Evolutionary conservation across 2,113 vertebrate species (phyloP), one percentile per base, ranked within the genome.

Genomic region (Hydrolagus affinis): DNA sequence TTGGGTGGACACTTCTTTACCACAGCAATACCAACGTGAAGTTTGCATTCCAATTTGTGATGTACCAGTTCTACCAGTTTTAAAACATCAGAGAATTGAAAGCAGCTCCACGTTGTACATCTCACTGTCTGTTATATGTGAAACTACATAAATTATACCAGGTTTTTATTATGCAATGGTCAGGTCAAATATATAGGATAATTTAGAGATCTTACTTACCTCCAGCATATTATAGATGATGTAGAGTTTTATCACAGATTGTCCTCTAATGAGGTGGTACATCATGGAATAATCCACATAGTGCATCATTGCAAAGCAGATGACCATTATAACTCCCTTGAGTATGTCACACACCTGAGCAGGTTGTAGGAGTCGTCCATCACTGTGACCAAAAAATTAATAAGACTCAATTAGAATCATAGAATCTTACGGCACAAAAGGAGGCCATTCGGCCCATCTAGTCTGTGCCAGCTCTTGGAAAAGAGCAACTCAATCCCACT

Each of bases 171-270:
- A 78, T 56, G 14, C 60, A 86, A 86, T 19, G 87, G 6, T 44
- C 44, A 44, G 44, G 44, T 44, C 44, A 44, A 44, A 44, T 44
- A 44, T 25, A 72, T 3, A 72, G 25, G 56, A 0, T 17, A 83
- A 8, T 32, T 64, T 83, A 30, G 30, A 15, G n/a, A 60, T 62
- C 10, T 68, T 83, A 85, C 86, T 90, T 93, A 99, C 97, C 97
- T 99, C 97, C n/a, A 99, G 93, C 98, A 99, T 99, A 91, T 99
- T 99, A 94, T 98, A 99, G 93, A 99, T 99, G 92, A 99, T 96
- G 90, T 99, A 99, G 88, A 99, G 97, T 89, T 99, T 99, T 94
- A 99, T 99, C 91, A 99, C 96, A 0, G 97, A 98, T 91, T 99
- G 97, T 21, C 97, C 98, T 86, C 97, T 90, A 91, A 99, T 98